phyloP scores from a whole-genome alignment of 2,797 vertebrate species.

The Hypotaenidia okinawae region DNA sequence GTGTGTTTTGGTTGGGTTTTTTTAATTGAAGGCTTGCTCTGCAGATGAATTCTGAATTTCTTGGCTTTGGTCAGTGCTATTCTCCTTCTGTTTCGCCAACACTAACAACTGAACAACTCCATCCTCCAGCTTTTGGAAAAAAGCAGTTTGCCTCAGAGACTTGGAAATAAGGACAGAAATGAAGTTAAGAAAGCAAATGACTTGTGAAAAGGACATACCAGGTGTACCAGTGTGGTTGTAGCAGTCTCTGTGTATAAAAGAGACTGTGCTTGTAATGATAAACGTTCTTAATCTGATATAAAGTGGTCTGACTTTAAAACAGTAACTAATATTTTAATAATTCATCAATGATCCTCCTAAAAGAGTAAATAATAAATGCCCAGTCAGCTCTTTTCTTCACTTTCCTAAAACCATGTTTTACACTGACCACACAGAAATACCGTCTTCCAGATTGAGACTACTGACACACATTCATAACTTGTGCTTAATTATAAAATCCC shows the following conservation, averaged over 20 bases:
- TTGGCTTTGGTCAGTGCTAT: neutral
- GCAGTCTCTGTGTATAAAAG: neutral
- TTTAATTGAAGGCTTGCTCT: neutral
- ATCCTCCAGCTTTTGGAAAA: neutral
- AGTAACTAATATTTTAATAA: neutral
- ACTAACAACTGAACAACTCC: neutral
- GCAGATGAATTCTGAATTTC: neutral
- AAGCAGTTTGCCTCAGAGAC: neutral
- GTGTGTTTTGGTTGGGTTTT: neutral
- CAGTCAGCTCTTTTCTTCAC: neutral
- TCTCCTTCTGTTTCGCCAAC: neutral
- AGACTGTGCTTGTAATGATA: neutral
- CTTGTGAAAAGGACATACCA: neutral
- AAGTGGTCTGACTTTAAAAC: neutral
- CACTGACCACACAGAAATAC: neutral
- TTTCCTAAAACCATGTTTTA: neutral
- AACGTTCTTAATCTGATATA: neutral
- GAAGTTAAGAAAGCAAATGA: neutral
- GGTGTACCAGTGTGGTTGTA: neutral
- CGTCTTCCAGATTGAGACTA: neutral
- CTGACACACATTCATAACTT: neutral
- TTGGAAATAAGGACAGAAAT: neutral
- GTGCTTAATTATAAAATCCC: slow-evolving; percentile 2
- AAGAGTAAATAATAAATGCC: neutral
- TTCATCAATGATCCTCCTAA: neutral